Evolutionary conservation across 2,888 invertebrate genomes (phyloP), one percentile per base, ranked within the genome.

Genomic region (Dyspetes luteomarginatus): DNA sequence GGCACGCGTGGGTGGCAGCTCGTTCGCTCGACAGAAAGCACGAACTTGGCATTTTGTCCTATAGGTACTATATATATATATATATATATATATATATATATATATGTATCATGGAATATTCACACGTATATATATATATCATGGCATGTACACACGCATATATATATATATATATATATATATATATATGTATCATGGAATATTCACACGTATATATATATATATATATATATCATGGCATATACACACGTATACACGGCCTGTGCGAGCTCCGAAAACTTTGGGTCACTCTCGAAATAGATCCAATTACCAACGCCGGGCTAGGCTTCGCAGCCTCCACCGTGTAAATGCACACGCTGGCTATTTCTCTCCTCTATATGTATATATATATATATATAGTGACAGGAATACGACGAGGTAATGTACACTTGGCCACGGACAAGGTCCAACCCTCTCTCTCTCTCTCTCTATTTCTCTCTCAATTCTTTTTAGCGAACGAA

Each of bases 221-320:
- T 4, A 52, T 15, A 56, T 36, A 17, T 50, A 30, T 17, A 15
- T 65, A 24, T 26, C 36, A 30, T 9, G 22, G 19, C 28, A 41
- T 41, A 19, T 1, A 30, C 12, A 12, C 12, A 48, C 17, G 45
- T 45, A 43, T 28, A 36, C 58, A 64, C 24, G 50, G 4, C 43
- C 56, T 17, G 64, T 56, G 43, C 30, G 58, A 73, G 68, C 72
- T 56, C 64, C 41, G 55, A 64, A 81, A 82, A 72, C 77, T 75
- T n/a, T 72, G 75, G 78, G 67, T 78, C 74, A 71, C 71, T 81
- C 81, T 78, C 62, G 72, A 81, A 82, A 82, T 82, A 82, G 78
- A 74, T 75, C 71, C 74, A 81, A 82, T 82, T 82, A 81, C 77
- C 64, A 67, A 67, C 68, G 73, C 55, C 73, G 41, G 55, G 72